Percentiles rank a stretch among this genome's conserved stretches.
phyloP scores from a whole-genome alignment of 1,140 invertebrate genomes.

The Phymorhynchus buccinoides region DNA sequence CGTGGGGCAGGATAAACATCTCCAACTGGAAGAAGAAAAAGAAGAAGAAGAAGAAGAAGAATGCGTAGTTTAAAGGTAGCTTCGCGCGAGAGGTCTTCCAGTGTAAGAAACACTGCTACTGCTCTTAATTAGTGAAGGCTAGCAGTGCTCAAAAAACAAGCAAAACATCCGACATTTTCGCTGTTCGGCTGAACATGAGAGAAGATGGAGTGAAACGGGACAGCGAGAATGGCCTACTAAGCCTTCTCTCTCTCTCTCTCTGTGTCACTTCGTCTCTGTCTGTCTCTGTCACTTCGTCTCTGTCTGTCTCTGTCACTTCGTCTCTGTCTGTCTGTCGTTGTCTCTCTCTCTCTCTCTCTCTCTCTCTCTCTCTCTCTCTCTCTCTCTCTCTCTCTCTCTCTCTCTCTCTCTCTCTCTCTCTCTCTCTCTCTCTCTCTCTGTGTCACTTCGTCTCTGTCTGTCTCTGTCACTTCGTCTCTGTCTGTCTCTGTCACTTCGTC shows the following conservation, averaged over 20 bases:
- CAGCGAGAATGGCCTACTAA: no score
- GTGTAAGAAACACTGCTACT: no score
- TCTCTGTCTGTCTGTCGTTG: neutral
- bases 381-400: neutral
- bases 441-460: neutral
- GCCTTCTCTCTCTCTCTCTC: constrained; percentile 1
- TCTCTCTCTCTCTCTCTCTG: neutral
- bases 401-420: neutral
- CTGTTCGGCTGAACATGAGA: no score
- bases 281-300: neutral
- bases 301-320: neutral
- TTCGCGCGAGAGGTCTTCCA: no score
- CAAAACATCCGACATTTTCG: no score
- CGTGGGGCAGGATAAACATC: no score
- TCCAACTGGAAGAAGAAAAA: no score
- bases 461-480: neutral
- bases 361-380: neutral
- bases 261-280: neutral
- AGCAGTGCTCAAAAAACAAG: no score
- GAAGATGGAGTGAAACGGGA: no score
- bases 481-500: neutral
- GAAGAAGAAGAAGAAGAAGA: no score
- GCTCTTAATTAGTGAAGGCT: no score
- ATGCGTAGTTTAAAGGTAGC: no score
- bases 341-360: neutral